Percentiles rank a stretch among this genome's conserved stretches.
These are phyloP conservation scores for Neolamprologus caudopunctatus DNA, from an alignment of 2,113 vertebrate genomes.

Conservation along the genomic window DNA sequence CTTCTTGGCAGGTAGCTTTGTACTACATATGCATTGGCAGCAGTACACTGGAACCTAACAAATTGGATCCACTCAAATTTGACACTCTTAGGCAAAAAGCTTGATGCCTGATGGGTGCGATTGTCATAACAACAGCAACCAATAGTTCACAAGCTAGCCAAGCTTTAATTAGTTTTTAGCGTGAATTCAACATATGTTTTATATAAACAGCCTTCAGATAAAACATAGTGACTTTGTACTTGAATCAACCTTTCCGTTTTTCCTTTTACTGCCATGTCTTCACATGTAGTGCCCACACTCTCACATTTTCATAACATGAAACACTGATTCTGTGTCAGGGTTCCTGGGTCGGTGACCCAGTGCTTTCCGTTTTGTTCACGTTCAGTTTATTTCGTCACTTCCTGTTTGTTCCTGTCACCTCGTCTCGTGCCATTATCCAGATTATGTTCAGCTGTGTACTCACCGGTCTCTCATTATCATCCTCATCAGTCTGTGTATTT, in stretches of 20 bases:
- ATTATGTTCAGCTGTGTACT: too few species aligned
- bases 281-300: neutral
- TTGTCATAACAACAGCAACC: neutral
- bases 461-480: too few species aligned
- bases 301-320: neutral
- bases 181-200: neutral
- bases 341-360: too few species aligned
- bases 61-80: neutral
- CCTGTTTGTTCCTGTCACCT: too few species aligned
- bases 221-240: neutral
- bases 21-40: neutral
- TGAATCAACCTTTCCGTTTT: neutral
- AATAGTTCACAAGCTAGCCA: neutral
- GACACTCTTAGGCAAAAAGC: neutral
- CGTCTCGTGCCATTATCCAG: too few species aligned
- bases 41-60: neutral
- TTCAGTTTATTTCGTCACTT: too few species aligned
- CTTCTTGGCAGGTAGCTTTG: neutral
- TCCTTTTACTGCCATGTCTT: neutral
- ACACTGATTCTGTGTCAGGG: too few species aligned
- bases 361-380: too few species aligned
- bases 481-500: too few species aligned
- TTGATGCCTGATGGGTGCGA: neutral
- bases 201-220: neutral
- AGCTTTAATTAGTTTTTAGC: neutral